Evolutionary conservation across 2,797 vertebrate genomes (phyloP).

Genomic region (Halcyon chelicuti): DNA sequence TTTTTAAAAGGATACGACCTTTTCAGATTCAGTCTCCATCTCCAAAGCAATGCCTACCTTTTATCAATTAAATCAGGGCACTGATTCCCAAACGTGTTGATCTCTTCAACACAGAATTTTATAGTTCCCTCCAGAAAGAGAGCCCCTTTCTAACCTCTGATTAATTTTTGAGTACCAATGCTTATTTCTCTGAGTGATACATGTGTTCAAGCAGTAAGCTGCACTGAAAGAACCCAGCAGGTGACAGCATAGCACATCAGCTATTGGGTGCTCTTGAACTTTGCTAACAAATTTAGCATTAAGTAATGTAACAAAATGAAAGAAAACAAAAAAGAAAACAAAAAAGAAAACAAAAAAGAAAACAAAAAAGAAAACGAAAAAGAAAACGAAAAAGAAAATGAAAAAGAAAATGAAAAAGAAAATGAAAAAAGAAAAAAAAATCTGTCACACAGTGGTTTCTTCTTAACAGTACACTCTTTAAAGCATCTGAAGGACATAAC

Average conservation of each 20-base stretch:
- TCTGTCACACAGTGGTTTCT: background rate
- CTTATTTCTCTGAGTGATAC: background rate
- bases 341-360: too few relatives aligned
- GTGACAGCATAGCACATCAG: background rate
- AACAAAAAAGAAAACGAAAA: too few relatives aligned
- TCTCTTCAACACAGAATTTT: background rate
- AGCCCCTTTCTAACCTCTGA: background rate
- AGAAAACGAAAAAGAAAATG: too few relatives aligned
- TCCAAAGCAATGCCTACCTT: background rate
- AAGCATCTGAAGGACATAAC: background rate
- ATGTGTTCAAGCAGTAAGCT: background rate
- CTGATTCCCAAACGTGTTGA: background rate
- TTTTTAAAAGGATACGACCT: background rate
- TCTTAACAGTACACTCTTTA: background rate
- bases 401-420: too few relatives aligned
- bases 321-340: too few relatives aligned
- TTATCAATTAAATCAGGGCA: background rate
- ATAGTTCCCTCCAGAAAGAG: background rate
- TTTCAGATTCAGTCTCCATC: background rate
- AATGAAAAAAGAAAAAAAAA: too few relatives aligned
- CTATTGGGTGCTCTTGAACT: background rate
- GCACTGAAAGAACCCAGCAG: background rate
- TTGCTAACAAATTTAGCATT: background rate
- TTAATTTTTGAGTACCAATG: background rate
- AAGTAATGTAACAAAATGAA: too few relatives aligned